Percentiles rank a stretch among this genome's conserved stretches.
Conservation (phyloP, 2,888 invertebrate genomes). For the Ethmia dodecea region DNA sequence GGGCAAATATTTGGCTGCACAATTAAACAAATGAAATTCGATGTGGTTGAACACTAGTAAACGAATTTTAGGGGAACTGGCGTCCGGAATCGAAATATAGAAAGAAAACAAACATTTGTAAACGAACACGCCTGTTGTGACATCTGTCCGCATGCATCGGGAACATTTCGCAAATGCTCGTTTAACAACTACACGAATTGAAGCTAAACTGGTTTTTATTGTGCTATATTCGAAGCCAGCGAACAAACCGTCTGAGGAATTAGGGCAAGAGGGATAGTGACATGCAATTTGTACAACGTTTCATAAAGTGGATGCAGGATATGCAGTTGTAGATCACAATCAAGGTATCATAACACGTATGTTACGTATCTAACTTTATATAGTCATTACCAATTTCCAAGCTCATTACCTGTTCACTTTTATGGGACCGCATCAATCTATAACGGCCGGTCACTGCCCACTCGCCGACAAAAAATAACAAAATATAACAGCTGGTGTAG, state of each 20-base stretch:
- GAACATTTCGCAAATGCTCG: conserved; percentile 18
- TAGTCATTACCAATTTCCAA: conserved; percentile 68
- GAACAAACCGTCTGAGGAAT: conserved; percentile 18
- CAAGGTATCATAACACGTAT: conserved; percentile 38
- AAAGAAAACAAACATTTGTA: conserved; percentile 32
- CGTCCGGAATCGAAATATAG: conserved; percentile 25
- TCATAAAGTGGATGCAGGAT: conserved; percentile 30
- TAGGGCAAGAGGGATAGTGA: conserved; percentile 9
- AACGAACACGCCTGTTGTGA: conserved; percentile 45
- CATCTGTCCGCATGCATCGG: conserved; percentile 44
- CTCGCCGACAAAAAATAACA: conserved; percentile 41
- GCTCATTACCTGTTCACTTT: conserved; percentile 61
- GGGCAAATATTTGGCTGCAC: conserved; percentile 61
- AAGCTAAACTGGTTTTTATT: conserved; percentile 18
- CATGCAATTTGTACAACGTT: conserved; percentile 2
- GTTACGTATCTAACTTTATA: conserved; percentile 49
- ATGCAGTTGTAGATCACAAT: conserved; percentile 52
- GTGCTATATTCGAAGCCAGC: conserved; percentile 1
- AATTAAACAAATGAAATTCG: conserved; percentile 66
- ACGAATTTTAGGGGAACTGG: conserved; percentile 31
- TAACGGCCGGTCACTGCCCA: conserved; percentile 58
- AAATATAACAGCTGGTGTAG: conserved; percentile 58
- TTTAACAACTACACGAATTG: conserved; percentile 13
- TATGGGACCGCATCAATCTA: conserved; percentile 58
- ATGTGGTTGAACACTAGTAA: conserved; percentile 34